Percentiles rank a stretch among this genome's conserved stretches.
Evolutionary conservation across 2,888 invertebrate genomes (phyloP).

Genomic region (Agrotis ipsilon): DNA sequence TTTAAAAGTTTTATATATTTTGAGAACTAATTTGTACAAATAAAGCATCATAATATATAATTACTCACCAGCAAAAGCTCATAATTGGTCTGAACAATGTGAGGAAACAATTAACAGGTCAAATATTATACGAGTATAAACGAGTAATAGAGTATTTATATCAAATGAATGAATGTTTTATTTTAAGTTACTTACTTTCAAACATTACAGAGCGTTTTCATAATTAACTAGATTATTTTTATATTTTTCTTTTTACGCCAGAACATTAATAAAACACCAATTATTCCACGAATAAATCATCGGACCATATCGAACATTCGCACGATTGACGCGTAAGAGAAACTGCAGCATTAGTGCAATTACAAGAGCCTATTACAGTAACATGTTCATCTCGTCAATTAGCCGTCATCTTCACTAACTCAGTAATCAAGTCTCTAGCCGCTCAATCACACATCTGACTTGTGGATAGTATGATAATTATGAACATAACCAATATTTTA

Average conservation of each 20-base stretch:
- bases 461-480: not conserved
- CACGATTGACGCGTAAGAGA: conserved; percentile 18
- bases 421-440: conserved; percentile 23
- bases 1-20: too few relatives aligned
- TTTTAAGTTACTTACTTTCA: too few relatives aligned
- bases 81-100: conserved; percentile 9
- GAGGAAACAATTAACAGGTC: conserved; percentile 26
- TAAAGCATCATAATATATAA: not conserved
- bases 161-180: not conserved
- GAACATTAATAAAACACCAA: too few relatives aligned
- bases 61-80: not conserved
- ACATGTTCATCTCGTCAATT: conserved; percentile 43
- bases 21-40: conserved; percentile 15
- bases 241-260: not conserved
- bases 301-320: not conserved
- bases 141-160: too few relatives aligned
- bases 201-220: too few relatives aligned
- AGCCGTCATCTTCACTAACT: not conserved
- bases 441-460: conserved; percentile 33
- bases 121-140: not conserved
- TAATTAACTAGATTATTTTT: too few relatives aligned
- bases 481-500: too few relatives aligned
- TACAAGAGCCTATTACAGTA: conserved; percentile 33
- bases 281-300: not conserved
- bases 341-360: conserved; percentile 35